A percentile compares a stretch with the other conserved stretches of the same genome.
phyloP scores from a whole-genome alignment of 2,113 vertebrate species.

The Perognathus longimembris region DNA sequence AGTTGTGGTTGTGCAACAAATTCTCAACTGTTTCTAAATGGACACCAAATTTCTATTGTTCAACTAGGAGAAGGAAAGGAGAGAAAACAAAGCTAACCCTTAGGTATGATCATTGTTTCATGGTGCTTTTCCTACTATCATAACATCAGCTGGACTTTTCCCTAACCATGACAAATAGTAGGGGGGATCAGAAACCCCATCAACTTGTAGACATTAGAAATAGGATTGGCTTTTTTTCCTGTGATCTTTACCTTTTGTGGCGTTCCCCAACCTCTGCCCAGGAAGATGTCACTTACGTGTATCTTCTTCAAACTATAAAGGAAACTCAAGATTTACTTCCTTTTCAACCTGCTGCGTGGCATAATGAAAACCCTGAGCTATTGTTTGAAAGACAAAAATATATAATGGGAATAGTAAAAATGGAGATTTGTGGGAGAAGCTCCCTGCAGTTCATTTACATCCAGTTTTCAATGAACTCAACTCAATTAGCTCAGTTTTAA shows the following conservation, averaged over 20 bases:
- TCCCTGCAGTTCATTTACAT: constrained; percentile 7
- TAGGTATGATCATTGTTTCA: background rate
- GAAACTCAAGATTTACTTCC: constrained; percentile 64
- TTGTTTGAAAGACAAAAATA: constrained; percentile 66
- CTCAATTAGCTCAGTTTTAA: no score
- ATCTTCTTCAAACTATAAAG: constrained; percentile 63
- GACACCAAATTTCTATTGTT: background rate
- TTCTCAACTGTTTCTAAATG: background rate
- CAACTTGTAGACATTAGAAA: background rate
- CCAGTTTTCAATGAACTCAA: constrained; percentile 3
- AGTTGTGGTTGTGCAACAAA: background rate
- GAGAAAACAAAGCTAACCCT: background rate
- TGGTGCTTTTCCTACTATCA: background rate
- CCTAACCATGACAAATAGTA: background rate
- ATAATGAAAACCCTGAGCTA: constrained; percentile 53
- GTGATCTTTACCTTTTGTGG: background rate
- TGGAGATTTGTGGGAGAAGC: background rate
- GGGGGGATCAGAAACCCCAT: background rate
- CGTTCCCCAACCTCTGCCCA: constrained; percentile 59
- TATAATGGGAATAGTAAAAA: constrained; percentile 1
- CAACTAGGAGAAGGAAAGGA: background rate
- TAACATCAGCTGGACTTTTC: background rate
- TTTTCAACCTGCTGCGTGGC: constrained; percentile 55
- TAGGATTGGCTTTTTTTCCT: constrained; percentile 45
- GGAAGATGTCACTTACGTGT: constrained; percentile 44